Evolutionary conservation across 2,113 vertebrate species (phyloP).

Genomic region (Nerophis ophidion): DNA sequence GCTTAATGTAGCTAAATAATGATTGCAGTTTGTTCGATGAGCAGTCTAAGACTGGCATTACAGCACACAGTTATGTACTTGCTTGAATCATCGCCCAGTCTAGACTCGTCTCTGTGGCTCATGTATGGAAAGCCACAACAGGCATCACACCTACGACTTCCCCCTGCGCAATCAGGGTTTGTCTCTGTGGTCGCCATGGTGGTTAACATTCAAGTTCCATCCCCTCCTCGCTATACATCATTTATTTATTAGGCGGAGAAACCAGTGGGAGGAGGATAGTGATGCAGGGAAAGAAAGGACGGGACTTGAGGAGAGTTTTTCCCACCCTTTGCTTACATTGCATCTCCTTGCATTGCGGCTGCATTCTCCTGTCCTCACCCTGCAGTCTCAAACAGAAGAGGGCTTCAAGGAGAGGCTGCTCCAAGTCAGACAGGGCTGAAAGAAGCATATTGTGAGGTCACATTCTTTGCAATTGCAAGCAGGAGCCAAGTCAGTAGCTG

Average conservation of each 20-base stretch:
- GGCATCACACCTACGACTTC: constrained; percentile 55
- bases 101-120: constrained; percentile 23
- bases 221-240: constrained; percentile 40
- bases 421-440: constrained; percentile 70
- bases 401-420: constrained; percentile 65
- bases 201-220: constrained; percentile 46
- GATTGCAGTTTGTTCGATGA: constrained; percentile 57
- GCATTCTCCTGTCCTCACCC: constrained; percentile 54
- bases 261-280: constrained; percentile 13
- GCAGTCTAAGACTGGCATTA: constrained; percentile 21
- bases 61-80: constrained; percentile 26
- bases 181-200: constrained; percentile 52
- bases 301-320: constrained; percentile 31
- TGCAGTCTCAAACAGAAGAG: constrained; percentile 61
- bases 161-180: constrained; percentile 49
- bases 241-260: constrained; percentile 34
- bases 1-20: constrained; percentile 56
- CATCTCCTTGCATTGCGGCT: constrained; percentile 43
- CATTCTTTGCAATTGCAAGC: constrained; percentile 73
- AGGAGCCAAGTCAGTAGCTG: constrained; percentile 76
- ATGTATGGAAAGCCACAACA: constrained; percentile 46
- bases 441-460: constrained; percentile 77
- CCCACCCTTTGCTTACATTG: constrained; percentile 18
- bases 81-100: constrained; percentile 32
- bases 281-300: constrained; percentile 26